A percentile compares a stretch with the other conserved stretches of the same genome.
phyloP scores from a whole-genome alignment of 2,888 invertebrate species.

The Chelonus formosanus region DNA sequence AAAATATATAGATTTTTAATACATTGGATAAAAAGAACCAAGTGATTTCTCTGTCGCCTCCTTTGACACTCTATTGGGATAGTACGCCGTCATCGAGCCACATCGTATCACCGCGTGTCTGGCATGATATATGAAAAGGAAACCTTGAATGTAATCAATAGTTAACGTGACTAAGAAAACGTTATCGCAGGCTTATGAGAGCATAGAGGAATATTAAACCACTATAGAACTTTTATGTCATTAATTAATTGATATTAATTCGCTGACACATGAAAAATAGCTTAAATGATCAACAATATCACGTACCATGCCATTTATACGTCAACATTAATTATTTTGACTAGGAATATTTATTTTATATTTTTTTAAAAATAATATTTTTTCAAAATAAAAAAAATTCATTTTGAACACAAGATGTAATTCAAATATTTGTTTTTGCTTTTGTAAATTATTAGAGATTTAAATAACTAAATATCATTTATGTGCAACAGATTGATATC shows the following conservation, averaged over 20 bases:
- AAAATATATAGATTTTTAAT: background rate
- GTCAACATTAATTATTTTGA: no score
- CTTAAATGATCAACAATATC: background rate
- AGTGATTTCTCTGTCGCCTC: slow-evolving; percentile 9
- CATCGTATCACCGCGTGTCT: slow-evolving; percentile 34
- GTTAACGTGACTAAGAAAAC: slow-evolving; percentile 47
- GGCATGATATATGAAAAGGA: slow-evolving; percentile 55
- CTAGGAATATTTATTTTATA: no score
- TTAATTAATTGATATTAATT: slow-evolving; percentile 16
- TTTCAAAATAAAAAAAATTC: no score
- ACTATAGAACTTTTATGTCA: background rate
- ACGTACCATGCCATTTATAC: background rate
- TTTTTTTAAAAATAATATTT: no score
- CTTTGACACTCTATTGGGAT: slow-evolving; percentile 28
- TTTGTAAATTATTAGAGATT: no score
- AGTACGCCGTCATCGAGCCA: slow-evolving; percentile 19
- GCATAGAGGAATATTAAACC: slow-evolving; percentile 1
- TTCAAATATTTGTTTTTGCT: no score
- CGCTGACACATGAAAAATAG: slow-evolving; percentile 1
- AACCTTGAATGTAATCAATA: slow-evolving; percentile 56
- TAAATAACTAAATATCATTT: no score
- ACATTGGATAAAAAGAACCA: background rate
- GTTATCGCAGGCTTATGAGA: slow-evolving; percentile 42
- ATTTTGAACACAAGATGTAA: no score
- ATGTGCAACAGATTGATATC: no score